A percentile compares a stretch with the other conserved stretches of the same genome.
phyloP scores from a whole-genome alignment of 1,140 invertebrate species.

The Neotoxoptera formosana region DNA sequence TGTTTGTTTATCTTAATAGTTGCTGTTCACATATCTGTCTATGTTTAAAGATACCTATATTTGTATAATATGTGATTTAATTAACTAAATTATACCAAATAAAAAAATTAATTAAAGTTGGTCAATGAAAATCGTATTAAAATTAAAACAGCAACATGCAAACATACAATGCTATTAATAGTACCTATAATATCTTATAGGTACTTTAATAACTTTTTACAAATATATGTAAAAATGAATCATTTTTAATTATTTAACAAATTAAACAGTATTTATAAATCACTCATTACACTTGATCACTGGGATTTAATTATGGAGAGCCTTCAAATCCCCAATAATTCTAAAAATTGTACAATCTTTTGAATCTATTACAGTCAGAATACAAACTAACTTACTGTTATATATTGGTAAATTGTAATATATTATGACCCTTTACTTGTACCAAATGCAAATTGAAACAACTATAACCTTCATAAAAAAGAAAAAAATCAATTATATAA shows the following conservation, averaged over 20 bases:
- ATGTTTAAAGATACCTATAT: background rate
- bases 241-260: background rate
- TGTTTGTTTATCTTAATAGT: background rate
- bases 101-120: too few species aligned
- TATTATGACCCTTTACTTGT: too few species aligned
- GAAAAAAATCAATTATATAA: too few species aligned
- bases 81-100: background rate
- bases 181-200: too few species aligned
- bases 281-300: background rate
- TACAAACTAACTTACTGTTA: too few species aligned
- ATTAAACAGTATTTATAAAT: background rate
- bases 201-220: too few species aligned
- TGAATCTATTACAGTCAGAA: background rate
- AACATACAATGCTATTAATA: background rate
- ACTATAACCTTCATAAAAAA: too few species aligned
- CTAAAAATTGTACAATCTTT: background rate
- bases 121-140: background rate
- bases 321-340: background rate
- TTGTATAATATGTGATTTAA: background rate
- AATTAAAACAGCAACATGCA: background rate
- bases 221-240: too few species aligned
- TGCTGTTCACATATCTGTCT: background rate
- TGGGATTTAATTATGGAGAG: background rate
- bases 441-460: too few species aligned
- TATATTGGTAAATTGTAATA: too few species aligned